Percentiles rank a stretch among this genome's conserved stretches.
These are phyloP conservation scores for Brachionus rotundiformis DNA, from an alignment of 1,140 invertebrate species.

Conservation along the genomic window DNA sequence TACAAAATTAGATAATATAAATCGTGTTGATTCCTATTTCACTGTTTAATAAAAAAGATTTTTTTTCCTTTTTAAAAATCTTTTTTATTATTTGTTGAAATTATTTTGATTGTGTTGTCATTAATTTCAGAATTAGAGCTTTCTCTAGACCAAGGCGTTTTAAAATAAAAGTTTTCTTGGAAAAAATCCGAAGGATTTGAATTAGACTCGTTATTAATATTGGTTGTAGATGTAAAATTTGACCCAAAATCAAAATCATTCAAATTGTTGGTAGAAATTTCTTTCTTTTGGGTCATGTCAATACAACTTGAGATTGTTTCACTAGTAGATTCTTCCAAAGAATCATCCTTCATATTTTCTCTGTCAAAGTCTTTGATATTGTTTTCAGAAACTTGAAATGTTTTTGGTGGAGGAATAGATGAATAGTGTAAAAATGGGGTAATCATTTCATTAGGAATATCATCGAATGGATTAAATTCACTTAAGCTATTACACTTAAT, in stretches of 20 bases:
- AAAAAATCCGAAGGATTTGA: conserved; percentile 21
- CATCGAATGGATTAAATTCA: conserved; percentile 37
- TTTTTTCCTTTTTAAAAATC: not conserved
- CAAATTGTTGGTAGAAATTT: not conserved
- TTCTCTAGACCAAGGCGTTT: not conserved
- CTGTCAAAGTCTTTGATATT: not conserved
- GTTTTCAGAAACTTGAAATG: not conserved
- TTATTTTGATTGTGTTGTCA: not conserved
- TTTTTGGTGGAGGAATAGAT: conserved; percentile 10
- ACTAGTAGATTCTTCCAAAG: conserved; percentile 20
- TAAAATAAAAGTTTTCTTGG: not conserved
- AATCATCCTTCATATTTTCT: not conserved
- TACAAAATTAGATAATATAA: not conserved
- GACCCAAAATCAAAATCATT: conserved; percentile 39
- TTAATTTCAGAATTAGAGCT: not conserved
- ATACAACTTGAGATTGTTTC: conserved; percentile 20
- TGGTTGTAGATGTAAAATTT: conserved; percentile 10
- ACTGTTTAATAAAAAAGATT: conserved; percentile 35
- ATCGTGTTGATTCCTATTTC: not conserved
- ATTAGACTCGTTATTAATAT: not conserved
- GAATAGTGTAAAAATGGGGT: conserved; percentile 40
- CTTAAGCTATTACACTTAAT: not conserved
- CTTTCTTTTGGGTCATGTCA: not conserved
- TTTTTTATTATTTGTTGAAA: not conserved
- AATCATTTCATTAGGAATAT: conserved; percentile 25